Conservation (phyloP, 2,888 invertebrate species). For the Bibio marci region DNA sequence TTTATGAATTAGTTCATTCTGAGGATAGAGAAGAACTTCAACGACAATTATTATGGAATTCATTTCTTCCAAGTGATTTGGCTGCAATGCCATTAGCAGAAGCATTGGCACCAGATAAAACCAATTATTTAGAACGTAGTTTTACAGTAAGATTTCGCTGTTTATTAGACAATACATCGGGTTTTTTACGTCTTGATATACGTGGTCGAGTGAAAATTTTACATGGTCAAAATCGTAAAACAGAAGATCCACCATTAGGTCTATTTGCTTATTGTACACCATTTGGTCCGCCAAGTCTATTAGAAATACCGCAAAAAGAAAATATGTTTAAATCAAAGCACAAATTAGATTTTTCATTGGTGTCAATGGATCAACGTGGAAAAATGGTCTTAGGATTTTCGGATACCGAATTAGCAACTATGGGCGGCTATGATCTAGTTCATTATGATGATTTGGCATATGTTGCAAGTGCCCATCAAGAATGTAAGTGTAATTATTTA, state of each 20-base stretch:
- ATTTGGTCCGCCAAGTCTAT: constrained; percentile 91
- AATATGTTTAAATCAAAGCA: constrained; percentile 99
- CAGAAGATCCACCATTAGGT: constrained; percentile 84
- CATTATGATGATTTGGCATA: constrained; percentile 96
- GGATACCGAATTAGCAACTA: constrained; percentile 74
- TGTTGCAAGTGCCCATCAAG: constrained; percentile 97
- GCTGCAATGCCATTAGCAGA: constrained; percentile 63
- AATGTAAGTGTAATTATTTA: constrained; percentile 66
- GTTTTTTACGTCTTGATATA: constrained; percentile 94
- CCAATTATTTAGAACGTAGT: constrained; percentile 81
- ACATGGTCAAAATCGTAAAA: constrained; percentile 90
- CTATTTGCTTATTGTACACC: constrained; percentile 97
- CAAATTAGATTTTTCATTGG: constrained; percentile 87
- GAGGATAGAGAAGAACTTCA: constrained; percentile 97
- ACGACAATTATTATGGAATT: constrained; percentile 87
- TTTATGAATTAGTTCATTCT: constrained; percentile 96
- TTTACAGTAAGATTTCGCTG: constrained; percentile 98
- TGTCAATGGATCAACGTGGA: constrained; percentile 95
- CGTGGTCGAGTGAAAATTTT: constrained; percentile 90
- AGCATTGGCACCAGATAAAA: constrained; percentile 73
- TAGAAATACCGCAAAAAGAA: constrained; percentile 96
- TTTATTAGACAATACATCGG: constrained; percentile 97
- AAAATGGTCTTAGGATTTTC: constrained; percentile 89
- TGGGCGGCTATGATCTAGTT: constrained; percentile 95
- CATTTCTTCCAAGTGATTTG: constrained; percentile 53